A percentile compares a stretch with the other conserved stretches of the same genome.
Conservation (phyloP, 1,140 invertebrate species). For the Plodia interpunctella region DNA sequence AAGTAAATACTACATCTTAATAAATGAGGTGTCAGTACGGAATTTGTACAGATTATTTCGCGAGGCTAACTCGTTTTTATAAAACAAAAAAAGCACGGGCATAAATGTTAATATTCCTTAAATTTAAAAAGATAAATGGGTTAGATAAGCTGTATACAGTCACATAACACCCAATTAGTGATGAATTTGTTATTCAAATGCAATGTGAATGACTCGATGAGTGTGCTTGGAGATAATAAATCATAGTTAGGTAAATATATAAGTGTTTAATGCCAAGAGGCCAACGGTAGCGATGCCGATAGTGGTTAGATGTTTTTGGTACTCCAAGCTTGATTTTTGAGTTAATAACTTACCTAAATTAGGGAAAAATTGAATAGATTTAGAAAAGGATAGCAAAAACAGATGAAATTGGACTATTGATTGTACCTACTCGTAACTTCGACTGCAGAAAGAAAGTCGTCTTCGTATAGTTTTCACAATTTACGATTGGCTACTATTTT, state of each 20-base stretch:
- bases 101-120: conserved; percentile 21
- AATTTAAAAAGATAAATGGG: conserved; percentile 33
- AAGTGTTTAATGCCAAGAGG: background rate
- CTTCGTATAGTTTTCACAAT: too few relatives aligned
- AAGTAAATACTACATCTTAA: background rate
- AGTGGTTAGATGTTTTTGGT: too few relatives aligned
- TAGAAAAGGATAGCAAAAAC: too few relatives aligned
- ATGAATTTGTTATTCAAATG: conserved; percentile 36
- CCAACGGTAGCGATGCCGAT: background rate
- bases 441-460: too few relatives aligned
- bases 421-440: too few relatives aligned
- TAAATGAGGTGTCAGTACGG: conserved; percentile 14
- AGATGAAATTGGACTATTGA: too few relatives aligned
- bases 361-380: too few relatives aligned
- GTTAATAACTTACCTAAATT: too few relatives aligned
- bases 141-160: conserved; percentile 29
- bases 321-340: too few relatives aligned
- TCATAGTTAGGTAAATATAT: conserved; percentile 21
- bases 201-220: conserved; percentile 29
- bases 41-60: conserved; percentile 31
- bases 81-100: background rate
- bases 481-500: too few relatives aligned
- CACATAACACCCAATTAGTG: conserved; percentile 42
- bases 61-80: conserved; percentile 15
- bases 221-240: conserved; percentile 13